A percentile compares a stretch with the other conserved stretches of the same genome.
These are phyloP conservation scores for Anguilla anguilla DNA, from an alignment of 2,797 vertebrate genomes.

Conservation along the genomic window DNA sequence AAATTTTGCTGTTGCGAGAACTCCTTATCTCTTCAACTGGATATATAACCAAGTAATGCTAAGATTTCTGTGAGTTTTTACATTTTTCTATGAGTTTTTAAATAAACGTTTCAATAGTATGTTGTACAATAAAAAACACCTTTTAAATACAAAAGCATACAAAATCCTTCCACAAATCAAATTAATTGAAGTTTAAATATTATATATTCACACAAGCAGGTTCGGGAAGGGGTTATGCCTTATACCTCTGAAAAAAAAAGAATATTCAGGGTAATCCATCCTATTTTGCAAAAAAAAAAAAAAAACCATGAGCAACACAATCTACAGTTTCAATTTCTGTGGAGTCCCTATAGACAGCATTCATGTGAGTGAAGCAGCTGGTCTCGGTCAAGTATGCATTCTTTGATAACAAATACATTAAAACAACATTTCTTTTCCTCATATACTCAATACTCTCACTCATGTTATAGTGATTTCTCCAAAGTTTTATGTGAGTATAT, in stretches of 20 bases:
- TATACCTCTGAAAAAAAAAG: neutral
- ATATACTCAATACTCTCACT: neutral
- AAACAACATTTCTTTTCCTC: constrained; percentile 6
- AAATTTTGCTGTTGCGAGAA: neutral
- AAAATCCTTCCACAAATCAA: neutral
- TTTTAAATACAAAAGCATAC: neutral
- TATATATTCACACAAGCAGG: neutral
- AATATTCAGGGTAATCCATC: constrained; percentile 9
- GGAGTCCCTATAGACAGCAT: neutral
- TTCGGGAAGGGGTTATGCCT: neutral
- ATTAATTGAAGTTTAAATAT: neutral
- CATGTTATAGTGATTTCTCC: neutral
- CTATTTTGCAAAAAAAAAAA: neutral
- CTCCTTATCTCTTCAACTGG: neutral
- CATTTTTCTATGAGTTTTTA: neutral
- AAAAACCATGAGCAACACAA: neutral
- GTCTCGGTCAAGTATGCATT: neutral
- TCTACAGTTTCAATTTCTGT: neutral
- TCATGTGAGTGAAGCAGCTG: constrained; percentile 8
- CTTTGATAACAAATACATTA: constrained; percentile 29
- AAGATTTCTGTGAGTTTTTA: neutral
- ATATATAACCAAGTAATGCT: neutral
- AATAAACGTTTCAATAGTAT: neutral
- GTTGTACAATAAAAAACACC: neutral
- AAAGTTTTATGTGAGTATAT: neutral